Evolutionary conservation across 2,888 invertebrate genomes (phyloP).

Genomic region (Dione juno): DNA sequence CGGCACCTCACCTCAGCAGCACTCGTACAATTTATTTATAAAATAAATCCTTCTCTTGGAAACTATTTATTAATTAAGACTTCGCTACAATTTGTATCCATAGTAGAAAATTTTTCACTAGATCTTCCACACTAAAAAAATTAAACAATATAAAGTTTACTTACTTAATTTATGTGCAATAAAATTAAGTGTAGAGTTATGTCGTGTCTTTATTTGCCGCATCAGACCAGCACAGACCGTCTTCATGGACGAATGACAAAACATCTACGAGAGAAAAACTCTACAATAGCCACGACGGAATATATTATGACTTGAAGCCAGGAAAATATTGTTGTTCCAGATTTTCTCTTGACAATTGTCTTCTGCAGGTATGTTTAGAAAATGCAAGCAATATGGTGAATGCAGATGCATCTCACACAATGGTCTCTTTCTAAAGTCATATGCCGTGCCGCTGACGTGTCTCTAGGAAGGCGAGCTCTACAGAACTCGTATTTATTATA

Average conservation of each 20-base stretch:
- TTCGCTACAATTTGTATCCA: no score
- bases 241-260: neutral
- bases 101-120: no score
- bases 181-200: no score
- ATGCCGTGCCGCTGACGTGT: neutral
- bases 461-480: neutral
- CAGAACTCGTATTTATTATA: neutral
- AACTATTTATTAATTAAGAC: no score
- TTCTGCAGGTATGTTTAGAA: conserved; percentile 1
- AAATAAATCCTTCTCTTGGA: no score
- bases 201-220: no score
- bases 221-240: no score
- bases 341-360: neutral
- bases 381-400: conserved; percentile 1
- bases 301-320: neutral
- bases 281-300: neutral
- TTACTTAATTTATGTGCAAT: no score
- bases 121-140: no score
- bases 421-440: neutral
- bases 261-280: neutral
- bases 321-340: neutral
- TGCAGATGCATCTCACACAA: conserved; percentile 9
- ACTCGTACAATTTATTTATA: no score
- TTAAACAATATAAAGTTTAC: no score
- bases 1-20: no score